Percentiles rank a stretch among this genome's conserved stretches.
Evolutionary conservation across 2,113 vertebrate species (phyloP).

Genomic region (Vulpes ferrilata): DNA sequence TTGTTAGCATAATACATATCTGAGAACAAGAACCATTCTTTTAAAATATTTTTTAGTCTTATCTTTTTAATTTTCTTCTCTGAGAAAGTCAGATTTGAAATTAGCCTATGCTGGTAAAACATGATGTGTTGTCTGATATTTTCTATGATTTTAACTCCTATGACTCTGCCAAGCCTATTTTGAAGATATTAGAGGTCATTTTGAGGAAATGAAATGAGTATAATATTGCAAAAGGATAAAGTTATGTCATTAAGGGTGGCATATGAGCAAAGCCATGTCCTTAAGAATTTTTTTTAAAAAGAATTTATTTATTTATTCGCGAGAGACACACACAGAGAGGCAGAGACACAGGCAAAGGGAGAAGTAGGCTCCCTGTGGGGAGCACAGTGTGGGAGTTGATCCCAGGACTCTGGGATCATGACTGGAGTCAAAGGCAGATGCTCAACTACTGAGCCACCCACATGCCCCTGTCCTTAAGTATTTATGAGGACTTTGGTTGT

Average conservation of each 20-base stretch:
- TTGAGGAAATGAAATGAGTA: neutral
- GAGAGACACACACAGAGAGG: no score
- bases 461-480: neutral
- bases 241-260: neutral
- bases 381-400: no score
- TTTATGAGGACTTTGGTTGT: neutral
- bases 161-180: neutral
- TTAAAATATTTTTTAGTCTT: neutral
- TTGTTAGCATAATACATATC: slow-evolving; percentile 3
- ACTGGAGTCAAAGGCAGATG: no score
- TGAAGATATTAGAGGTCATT: neutral
- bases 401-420: no score
- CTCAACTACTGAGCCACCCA: no score
- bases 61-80: neutral
- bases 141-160: neutral
- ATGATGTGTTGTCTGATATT: neutral
- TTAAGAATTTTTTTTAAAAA: neutral
- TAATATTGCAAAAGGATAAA: neutral
- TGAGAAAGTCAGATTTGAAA: slow-evolving; percentile 10
- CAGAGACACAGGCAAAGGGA: no score
- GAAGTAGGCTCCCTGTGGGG: no score
- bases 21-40: slow-evolving; percentile 23
- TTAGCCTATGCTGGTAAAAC: neutral
- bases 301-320: no score
- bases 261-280: neutral